A percentile compares a stretch with the other conserved stretches of the same genome.
Conservation (phyloP, 2,888 invertebrate species). For the Tolmerus cingulatus region DNA sequence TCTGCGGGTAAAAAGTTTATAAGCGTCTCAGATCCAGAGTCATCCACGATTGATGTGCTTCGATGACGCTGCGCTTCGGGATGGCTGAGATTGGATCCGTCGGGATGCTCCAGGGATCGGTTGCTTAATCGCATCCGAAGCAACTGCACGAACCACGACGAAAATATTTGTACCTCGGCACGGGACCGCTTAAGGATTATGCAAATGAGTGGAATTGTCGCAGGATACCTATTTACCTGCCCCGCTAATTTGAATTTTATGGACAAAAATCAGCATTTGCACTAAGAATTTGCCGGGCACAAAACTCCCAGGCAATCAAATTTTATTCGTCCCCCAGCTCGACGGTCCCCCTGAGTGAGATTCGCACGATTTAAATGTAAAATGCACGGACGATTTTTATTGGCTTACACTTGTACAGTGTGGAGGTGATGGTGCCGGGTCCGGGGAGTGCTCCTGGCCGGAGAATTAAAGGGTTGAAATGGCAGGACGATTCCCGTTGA, state of each 20-base stretch:
- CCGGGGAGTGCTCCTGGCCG: background rate
- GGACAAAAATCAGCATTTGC: constrained; percentile 48
- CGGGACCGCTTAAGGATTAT: constrained; percentile 32
- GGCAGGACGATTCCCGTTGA: background rate
- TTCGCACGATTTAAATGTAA: constrained; percentile 49
- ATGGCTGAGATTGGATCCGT: background rate
- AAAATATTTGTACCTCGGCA: background rate
- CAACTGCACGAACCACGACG: background rate
- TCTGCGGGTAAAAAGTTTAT: background rate
- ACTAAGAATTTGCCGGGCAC: constrained; percentile 23
- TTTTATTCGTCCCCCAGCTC: constrained; percentile 43
- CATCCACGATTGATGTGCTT: background rate
- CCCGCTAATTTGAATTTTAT: constrained; percentile 48
- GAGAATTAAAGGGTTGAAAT: constrained; percentile 36
- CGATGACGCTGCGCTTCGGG: background rate
- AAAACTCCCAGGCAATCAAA: constrained; percentile 48
- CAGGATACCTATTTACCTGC: constrained; percentile 44
- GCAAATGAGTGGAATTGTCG: constrained; percentile 45
- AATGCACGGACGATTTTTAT: constrained; percentile 48
- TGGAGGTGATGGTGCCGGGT: background rate
- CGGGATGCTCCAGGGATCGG: background rate
- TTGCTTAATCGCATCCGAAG: background rate
- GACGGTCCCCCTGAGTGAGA: constrained; percentile 35
- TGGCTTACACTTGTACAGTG: constrained; percentile 43
- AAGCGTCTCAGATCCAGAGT: background rate